Percentiles rank a stretch among this genome's conserved stretches.
Evolutionary conservation across 2,797 vertebrate species (phyloP).

Genomic region (Hypotaenidia okinawae): DNA sequence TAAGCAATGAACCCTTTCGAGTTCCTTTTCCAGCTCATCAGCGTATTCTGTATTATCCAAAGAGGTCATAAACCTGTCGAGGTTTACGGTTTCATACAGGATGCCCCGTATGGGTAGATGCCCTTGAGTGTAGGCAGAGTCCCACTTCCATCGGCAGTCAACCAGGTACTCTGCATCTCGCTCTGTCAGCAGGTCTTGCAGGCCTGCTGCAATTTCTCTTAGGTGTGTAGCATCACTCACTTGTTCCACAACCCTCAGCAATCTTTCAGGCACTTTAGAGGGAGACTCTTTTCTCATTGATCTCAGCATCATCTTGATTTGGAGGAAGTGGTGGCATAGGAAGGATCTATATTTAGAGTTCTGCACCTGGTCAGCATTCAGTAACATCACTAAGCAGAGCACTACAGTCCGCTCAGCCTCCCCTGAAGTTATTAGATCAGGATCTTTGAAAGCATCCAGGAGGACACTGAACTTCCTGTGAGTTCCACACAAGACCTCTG

Average conservation of each 20-base stretch:
- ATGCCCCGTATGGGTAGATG: constrained; percentile 67
- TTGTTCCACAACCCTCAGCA: constrained; percentile 60
- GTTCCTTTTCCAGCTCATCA: constrained; percentile 48
- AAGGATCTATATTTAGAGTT: constrained; percentile 9
- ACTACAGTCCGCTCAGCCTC: constrained; percentile 81
- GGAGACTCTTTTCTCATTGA: constrained; percentile 29
- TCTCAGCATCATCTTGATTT: constrained; percentile 47
- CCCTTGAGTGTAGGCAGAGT: constrained; percentile 54
- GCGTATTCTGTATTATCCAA: constrained; percentile 15
- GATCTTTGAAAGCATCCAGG: constrained; percentile 75
- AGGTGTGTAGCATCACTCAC: background rate
- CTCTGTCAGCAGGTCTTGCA: constrained; percentile 74
- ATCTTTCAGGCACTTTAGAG: constrained; percentile 71
- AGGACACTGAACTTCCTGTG: constrained; percentile 76
- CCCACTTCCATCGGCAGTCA: constrained; percentile 82
- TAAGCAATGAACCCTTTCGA: constrained; percentile 51
- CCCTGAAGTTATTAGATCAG: constrained; percentile 69
- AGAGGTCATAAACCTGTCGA: constrained; percentile 64
- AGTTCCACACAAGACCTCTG: constrained; percentile 73
- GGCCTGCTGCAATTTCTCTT: constrained; percentile 63
- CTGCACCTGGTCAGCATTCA: constrained; percentile 74
- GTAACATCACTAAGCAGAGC: constrained; percentile 80
- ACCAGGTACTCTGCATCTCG: constrained; percentile 77
- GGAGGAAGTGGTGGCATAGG: constrained; percentile 52
- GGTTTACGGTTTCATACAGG: constrained; percentile 68